Evolutionary conservation across 2,888 invertebrate species (phyloP).

Genomic region (Temnothorax ravouxi): DNA sequence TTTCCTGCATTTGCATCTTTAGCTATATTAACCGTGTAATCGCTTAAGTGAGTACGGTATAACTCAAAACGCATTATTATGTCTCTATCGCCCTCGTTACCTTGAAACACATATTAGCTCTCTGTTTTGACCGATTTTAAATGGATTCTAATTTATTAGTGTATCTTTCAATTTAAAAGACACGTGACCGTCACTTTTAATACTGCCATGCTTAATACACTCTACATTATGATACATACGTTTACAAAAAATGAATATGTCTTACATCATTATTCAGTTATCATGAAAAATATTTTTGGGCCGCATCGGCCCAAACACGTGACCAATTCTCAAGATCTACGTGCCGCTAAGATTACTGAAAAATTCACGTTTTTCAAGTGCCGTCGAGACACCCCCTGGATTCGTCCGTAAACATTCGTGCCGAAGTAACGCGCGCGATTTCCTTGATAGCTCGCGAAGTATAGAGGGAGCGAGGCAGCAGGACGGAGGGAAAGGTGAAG

Average conservation of each 20-base stretch:
- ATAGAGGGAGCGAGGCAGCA: too few relatives aligned
- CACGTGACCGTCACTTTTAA: too few relatives aligned
- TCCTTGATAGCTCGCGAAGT: constrained; percentile 15
- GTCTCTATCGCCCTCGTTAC: neutral
- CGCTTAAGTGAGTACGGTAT: constrained; percentile 31
- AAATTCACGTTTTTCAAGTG: constrained; percentile 39
- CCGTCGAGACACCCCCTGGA: neutral
- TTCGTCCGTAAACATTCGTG: constrained; percentile 46
- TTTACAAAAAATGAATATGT: neutral
- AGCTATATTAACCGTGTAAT: constrained; percentile 48
- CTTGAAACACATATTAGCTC: neutral
- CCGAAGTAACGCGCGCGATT: constrained; percentile 34
- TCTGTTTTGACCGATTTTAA: neutral
- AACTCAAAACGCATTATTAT: constrained; percentile 26
- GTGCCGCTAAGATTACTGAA: constrained; percentile 10
- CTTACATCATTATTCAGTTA: neutral
- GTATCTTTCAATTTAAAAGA: neutral
- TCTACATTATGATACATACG: neutral
- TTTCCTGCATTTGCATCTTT: constrained; percentile 48
- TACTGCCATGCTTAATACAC: too few relatives aligned
- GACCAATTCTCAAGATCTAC: neutral
- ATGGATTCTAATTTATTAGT: neutral
- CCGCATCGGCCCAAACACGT: neutral
- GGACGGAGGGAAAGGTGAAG: too few relatives aligned
- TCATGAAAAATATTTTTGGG: neutral